Conservation (phyloP, 2,113 vertebrate genomes). For the Setophaga coronata region DNA sequence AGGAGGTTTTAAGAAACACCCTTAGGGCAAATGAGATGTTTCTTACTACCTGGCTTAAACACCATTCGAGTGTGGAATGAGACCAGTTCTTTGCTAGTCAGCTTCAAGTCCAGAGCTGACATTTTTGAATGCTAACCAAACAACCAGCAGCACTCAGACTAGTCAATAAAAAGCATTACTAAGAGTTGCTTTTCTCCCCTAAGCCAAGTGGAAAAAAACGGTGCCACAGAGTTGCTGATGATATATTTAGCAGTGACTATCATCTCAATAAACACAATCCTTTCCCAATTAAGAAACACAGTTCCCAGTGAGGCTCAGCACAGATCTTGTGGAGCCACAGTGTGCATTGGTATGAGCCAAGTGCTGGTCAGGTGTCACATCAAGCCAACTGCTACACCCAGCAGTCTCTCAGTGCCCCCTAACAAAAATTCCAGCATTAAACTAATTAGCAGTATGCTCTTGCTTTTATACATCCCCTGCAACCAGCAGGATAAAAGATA, state of each 20-base stretch:
- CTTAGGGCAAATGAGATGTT: neutral
- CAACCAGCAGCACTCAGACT: neutral
- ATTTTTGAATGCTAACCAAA: neutral
- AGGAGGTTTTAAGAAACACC: too few relatives aligned
- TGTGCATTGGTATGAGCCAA: neutral
- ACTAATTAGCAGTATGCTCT: conserved; percentile 34
- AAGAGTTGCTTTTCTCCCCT: neutral
- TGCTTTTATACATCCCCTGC: neutral
- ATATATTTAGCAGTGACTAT: neutral
- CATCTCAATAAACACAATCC: neutral
- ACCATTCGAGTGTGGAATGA: neutral
- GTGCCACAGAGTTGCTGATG: neutral
- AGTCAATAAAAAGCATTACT: neutral
- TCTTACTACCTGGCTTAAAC: neutral
- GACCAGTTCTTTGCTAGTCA: neutral
- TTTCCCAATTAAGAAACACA: neutral
- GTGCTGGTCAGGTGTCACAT: neutral
- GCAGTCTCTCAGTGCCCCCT: neutral
- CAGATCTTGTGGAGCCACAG: neutral
- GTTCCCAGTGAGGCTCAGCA: neutral
- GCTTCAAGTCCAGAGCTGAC: neutral
- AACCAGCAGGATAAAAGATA: conserved; percentile 43
- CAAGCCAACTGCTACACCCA: neutral
- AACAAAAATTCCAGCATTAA: conserved; percentile 3
- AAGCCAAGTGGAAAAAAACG: neutral